These are phyloP conservation scores for Acestrorhynchus altus DNA, from an alignment of 2,797 vertebrate species.

Conservation along the genomic window DNA sequence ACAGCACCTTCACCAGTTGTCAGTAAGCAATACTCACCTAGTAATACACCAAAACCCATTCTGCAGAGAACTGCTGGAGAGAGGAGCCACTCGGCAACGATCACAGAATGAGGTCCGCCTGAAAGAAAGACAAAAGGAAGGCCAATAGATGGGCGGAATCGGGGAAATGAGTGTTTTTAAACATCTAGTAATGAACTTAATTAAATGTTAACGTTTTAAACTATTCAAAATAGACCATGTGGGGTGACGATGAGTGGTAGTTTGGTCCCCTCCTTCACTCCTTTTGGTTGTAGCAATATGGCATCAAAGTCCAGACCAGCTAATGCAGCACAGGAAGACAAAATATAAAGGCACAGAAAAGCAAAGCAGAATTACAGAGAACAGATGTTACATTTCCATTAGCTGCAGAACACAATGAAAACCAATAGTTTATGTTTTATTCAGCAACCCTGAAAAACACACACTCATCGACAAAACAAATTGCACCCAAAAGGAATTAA, in stretches of 20 bases:
- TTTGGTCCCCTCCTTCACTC: constrained; percentile 74
- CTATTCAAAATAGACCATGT: constrained; percentile 83
- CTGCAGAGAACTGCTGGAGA: constrained; percentile 84
- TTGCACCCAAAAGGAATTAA: too few relatives aligned
- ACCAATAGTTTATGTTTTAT: neutral
- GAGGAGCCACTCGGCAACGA: constrained; percentile 88
- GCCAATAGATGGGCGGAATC: neutral
- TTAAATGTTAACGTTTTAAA: neutral
- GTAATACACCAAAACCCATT: constrained; percentile 87
- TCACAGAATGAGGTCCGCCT: constrained; percentile 93
- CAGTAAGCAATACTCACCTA: constrained; percentile 79
- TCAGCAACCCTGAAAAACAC: neutral
- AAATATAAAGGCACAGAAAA: neutral
- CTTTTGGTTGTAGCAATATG: constrained; percentile 86
- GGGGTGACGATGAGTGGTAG: constrained; percentile 89
- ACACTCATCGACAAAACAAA: too few relatives aligned
- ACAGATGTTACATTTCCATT: neutral
- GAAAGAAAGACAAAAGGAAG: constrained; percentile 22
- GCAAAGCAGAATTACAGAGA: neutral
- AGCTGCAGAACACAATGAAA: neutral
- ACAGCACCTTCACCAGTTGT: too few relatives aligned
- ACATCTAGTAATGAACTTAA: neutral
- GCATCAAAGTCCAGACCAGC: constrained; percentile 91
- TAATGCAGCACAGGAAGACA: constrained; percentile 58
- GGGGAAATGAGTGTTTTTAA: neutral